A percentile compares a stretch with the other conserved stretches of the same genome.
Conservation (phyloP, 1,140 invertebrate species). For the Drosophila prosaltans region DNA sequence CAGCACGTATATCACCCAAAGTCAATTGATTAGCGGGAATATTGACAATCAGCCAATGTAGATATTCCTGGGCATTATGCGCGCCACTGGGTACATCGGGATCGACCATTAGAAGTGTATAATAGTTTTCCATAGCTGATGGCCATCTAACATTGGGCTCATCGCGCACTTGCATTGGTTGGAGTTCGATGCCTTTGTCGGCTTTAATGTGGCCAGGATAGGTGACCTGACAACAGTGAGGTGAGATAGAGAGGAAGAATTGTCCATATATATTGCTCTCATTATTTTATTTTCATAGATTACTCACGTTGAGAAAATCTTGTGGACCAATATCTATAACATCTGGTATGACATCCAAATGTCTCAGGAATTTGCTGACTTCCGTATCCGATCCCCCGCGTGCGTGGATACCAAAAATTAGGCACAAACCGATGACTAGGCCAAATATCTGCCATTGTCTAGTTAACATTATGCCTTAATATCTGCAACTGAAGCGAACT, state of each 20-base stretch:
- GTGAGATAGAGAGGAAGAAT: background rate
- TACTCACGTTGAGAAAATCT: slow-evolving; percentile 73
- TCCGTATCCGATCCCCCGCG: slow-evolving; percentile 44
- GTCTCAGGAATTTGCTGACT: slow-evolving; percentile 63
- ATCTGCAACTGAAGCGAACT: slow-evolving; percentile 9
- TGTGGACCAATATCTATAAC: slow-evolving; percentile 68
- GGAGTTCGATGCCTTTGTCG: slow-evolving; percentile 87
- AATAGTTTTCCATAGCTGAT: slow-evolving; percentile 85
- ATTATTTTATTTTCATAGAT: too few relatives aligned
- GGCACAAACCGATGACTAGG: background rate
- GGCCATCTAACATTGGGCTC: slow-evolving; percentile 87
- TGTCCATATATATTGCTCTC: too few relatives aligned
- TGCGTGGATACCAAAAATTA: background rate
- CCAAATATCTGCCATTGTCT: slow-evolving; percentile 9
- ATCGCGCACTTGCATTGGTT: slow-evolving; percentile 88
- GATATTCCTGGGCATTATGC: slow-evolving; percentile 89
- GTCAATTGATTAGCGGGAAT: slow-evolving; percentile 90
- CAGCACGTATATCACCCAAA: slow-evolving; percentile 91
- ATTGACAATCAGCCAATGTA: slow-evolving; percentile 96
- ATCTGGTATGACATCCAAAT: slow-evolving; percentile 74
- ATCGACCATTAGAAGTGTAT: slow-evolving; percentile 89
- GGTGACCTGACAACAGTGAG: slow-evolving; percentile 49
- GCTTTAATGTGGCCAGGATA: slow-evolving; percentile 85
- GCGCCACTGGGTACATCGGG: slow-evolving; percentile 87
- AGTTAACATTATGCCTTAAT: slow-evolving; percentile 20